phyloP scores from a whole-genome alignment of 2,113 vertebrate genomes.

The Ptilonorhynchus violaceus region DNA sequence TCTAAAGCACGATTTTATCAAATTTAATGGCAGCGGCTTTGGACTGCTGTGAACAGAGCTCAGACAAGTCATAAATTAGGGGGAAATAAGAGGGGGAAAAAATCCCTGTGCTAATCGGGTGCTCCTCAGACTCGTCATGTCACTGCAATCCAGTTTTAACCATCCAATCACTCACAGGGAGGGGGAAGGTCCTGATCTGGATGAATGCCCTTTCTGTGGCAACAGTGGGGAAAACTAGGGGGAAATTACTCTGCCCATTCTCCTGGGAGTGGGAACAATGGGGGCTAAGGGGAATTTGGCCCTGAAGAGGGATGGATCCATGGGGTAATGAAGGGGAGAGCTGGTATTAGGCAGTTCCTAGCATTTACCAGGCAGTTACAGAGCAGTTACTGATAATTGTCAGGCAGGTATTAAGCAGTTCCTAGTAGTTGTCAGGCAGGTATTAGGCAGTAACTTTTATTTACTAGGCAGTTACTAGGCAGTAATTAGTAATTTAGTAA shows the following conservation, averaged over 20 bases:
- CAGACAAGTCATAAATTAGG: background rate
- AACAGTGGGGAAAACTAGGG: background rate
- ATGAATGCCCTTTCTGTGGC: background rate
- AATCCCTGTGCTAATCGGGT: background rate
- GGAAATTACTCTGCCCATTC: background rate
- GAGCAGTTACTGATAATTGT: background rate
- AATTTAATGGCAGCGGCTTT: background rate
- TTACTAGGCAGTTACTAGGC: background rate
- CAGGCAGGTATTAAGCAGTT: background rate
- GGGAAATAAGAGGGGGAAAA: accelerated
- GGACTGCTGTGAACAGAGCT: background rate
- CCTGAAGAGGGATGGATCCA: accelerated
- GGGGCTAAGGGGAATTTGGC: accelerated
- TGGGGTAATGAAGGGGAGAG: background rate
- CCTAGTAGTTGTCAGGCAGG: background rate
- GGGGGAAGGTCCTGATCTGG: accelerated
- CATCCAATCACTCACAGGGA: accelerated
- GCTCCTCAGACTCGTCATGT: background rate
- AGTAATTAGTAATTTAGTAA: background rate
- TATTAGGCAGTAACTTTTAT: background rate
- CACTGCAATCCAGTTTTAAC: background rate
- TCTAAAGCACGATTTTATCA: background rate
- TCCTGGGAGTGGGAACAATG: background rate
- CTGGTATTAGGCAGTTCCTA: accelerated
- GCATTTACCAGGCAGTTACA: background rate